Evolutionary conservation across 1,140 invertebrate genomes (phyloP), one percentile per base, ranked within the genome.

Genomic region (Drosophila lowei): DNA sequence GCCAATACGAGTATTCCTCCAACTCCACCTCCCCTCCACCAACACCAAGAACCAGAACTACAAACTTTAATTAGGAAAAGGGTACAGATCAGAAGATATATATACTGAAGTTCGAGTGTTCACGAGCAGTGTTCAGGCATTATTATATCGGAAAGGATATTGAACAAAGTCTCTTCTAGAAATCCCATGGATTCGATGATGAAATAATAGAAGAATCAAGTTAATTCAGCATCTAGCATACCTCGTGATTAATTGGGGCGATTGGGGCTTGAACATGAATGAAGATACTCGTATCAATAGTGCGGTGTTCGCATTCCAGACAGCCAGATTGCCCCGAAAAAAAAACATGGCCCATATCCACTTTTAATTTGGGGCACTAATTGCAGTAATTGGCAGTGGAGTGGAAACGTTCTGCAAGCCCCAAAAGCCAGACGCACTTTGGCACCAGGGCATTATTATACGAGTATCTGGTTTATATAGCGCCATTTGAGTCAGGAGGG

Each of bases 21-120:
- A n/a, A n/a, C 28, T 28, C 1, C 30, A 30, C 18, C 1, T n/a
- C n/a, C n/a, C 34, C 28, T 28, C 1, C 30, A 30, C 18, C 1
- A n/a, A 0, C 3, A 34, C 9, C 8, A 7, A 30, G 28, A 42
- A 56, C 43, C 42, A 34, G 46, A 53, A 44, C 58, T 63, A 72
- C 58, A 63, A 63, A 61, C 46, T 63, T 72, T 72, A 72, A 72
- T 72, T 72, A 72, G 41, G 8, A 13, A 4, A 16, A 48, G 28
- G 7, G 23, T 41, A 21, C 28, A 38, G 30, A 13, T 38, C 11
- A 38, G 5, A 25, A 25, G 34, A 38, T 34, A 34, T 11, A 30
- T 2, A 34, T 11, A 38, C 34, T 3, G 9, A 34, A 11, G 30
- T 11, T 9, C 9, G 30, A 9, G 30, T 34, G 30, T 34, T 11